These are phyloP conservation scores for Quadroppia sp. DNA, from an alignment of 2,888 invertebrate genomes.

Conservation along the genomic window DNA sequence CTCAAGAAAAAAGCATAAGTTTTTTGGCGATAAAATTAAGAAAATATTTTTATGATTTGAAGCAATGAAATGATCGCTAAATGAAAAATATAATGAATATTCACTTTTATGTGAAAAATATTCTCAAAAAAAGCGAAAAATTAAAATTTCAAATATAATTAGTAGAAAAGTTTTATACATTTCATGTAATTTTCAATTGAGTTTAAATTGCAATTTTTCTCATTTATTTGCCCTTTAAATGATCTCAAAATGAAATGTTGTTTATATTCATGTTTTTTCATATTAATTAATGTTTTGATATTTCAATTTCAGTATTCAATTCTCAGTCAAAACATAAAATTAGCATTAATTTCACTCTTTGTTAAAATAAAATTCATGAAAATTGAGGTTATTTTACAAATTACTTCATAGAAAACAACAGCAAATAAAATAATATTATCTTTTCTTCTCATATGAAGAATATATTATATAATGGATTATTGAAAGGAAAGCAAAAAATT, in stretches of 20 bases:
- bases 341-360: conserved; percentile 1
- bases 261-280: not conserved
- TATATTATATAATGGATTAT: too few relatives aligned
- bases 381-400: conserved; percentile 28
- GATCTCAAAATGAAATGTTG: not conserved
- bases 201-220: not conserved
- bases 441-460: not conserved
- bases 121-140: not conserved
- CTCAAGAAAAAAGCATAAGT: too few relatives aligned
- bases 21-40: too few relatives aligned
- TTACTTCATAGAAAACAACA: not conserved
- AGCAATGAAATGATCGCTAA: too few relatives aligned
- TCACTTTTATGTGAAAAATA: not conserved
- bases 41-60: too few relatives aligned
- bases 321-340: not conserved
- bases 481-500: not conserved
- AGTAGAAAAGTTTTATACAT: not conserved
- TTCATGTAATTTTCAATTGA: not conserved
- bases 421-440: not conserved
- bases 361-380: not conserved
- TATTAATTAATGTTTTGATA: not conserved
- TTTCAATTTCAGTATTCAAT: not conserved
- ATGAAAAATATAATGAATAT: too few relatives aligned
- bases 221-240: not conserved
- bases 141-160: not conserved